Conservation (phyloP, 2,888 invertebrate genomes). For the Limnephilus rhombicus region DNA sequence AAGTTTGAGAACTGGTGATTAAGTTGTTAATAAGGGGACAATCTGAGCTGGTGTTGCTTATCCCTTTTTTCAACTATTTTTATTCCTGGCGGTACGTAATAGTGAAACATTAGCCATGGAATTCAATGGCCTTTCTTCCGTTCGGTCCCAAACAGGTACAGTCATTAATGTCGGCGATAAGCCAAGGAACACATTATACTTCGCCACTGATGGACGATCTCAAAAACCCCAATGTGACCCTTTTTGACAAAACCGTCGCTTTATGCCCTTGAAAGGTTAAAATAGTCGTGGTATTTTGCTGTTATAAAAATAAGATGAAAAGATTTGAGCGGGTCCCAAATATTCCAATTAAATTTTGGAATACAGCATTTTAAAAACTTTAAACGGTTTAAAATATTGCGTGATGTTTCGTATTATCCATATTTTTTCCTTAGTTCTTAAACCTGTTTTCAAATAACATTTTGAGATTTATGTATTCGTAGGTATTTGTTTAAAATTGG, state of each 20-base stretch:
- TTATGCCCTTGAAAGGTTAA: background rate
- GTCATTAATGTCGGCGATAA: constrained; percentile 17
- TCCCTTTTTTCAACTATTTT: background rate
- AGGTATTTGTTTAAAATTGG: background rate
- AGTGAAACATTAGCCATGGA: constrained; percentile 45
- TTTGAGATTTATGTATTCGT: background rate
- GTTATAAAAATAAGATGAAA: background rate
- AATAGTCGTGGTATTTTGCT: background rate
- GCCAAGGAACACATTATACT: background rate
- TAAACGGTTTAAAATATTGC: background rate
- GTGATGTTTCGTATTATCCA: background rate
- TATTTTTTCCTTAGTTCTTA: background rate
- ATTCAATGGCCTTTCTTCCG: background rate
- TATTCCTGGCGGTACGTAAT: constrained; percentile 12
- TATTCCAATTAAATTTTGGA: background rate
- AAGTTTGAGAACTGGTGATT: background rate
- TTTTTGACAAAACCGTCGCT: constrained; percentile 5
- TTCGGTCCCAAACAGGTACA: background rate
- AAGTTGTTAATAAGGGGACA: constrained; percentile 13
- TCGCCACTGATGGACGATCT: background rate
- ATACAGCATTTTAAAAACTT: background rate
- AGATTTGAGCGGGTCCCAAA: background rate
- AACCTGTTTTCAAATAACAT: background rate
- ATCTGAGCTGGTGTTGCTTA: constrained; percentile 20
- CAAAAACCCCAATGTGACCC: constrained; percentile 8